Evolutionary conservation across 2,113 vertebrate species (phyloP), one percentile per base, ranked within the genome.

Genomic region (Circaetus gallicus): DNA sequence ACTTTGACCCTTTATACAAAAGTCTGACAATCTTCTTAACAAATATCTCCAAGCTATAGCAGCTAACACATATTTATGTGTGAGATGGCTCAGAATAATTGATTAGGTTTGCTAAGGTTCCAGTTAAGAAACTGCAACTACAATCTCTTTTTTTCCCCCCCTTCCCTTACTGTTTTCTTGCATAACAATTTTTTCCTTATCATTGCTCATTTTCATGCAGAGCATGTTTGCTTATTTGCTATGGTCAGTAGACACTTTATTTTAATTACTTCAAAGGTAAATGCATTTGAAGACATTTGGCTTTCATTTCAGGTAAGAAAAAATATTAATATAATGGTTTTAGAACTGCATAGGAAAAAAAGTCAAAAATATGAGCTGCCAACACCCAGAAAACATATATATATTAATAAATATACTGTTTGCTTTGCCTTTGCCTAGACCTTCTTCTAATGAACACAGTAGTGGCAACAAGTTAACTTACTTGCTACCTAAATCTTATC

Each of bases 201-300:
- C 93, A 81, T 71, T 94, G 77, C 77, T 97, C 78, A 93, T 95
- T 97, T 84, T 80, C 69, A 97, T 92, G 84, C 89, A 93, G 71
- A 95, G 38, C 42, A 55, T 84, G 70, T 71, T 93, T 78, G 32
- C 50, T 66, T 91, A 81, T 96, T 97, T 93, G 72, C 92, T 95
- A 95, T 88, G 94, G 91, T 91, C 96, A 97, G 69, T 63, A 95
- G 88, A 77, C 38, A 72, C 43, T 89, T 90, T 62, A 94, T 96
- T 97, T 98, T 96, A 96, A 88, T 97, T 96, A 92, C 47, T 98
- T 98, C 91, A 95, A 95, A 97, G 85, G n/a, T 71, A 95, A 97
- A 90, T 81, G 43, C 43, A 89, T 91, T 97, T 86, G 59, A 95
- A 93, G 72, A 61, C 36, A 83, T 76, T 95, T 90, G 89, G 63